Base-by-base conservation (phyloP, 1,140 invertebrate genomes). In the Eulimnadia texana region DNA sequence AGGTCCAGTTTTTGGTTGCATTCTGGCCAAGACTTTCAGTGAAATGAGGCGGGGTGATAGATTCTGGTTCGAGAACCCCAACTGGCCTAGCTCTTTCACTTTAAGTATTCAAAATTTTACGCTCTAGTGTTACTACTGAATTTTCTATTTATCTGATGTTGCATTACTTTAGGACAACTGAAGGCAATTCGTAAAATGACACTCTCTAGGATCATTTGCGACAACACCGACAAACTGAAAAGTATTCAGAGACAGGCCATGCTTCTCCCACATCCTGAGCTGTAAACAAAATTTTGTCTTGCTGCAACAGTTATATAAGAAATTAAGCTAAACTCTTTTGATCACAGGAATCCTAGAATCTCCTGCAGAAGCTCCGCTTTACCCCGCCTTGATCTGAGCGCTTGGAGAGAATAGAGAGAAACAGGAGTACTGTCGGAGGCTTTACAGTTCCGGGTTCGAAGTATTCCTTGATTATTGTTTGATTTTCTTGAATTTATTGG, bases 371-470 rank as follows among this genome's bases (percentile, higher is more conserved):
- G n/a, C n/a, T n/a, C n/a, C n/a, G n/a, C n/a, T n/a, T n/a, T n/a
- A n/a, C n/a, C n/a, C n/a, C n/a, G n/a, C n/a, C n/a, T n/a, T n/a
- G n/a, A n/a, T n/a, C n/a, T n/a, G n/a, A n/a, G n/a, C n/a, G n/a
- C n/a, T n/a, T n/a, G n/a, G n/a, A n/a, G n/a, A n/a, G n/a, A n/a
- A n/a, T n/a, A n/a, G n/a, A 96, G 9, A 80, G 90, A 0, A 84
- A 86, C 0, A 92, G 88, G 0, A 88, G 90, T 1, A 92, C 94
- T 82, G 92, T n/a, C n/a, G n/a, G n/a, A n/a, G n/a, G n/a, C n/a
- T n/a, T n/a, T n/a, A n/a, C n/a, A n/a, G n/a, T n/a, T n/a, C n/a
- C n/a, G n/a, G n/a, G n/a, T n/a, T n/a, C n/a, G n/a, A n/a, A n/a
- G n/a, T n/a, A n/a, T n/a, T n/a, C n/a, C n/a, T n/a, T n/a, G n/a